These are phyloP conservation scores for Hemibates koningsi DNA, from an alignment of 2,113 vertebrate species.

Conservation along the genomic window DNA sequence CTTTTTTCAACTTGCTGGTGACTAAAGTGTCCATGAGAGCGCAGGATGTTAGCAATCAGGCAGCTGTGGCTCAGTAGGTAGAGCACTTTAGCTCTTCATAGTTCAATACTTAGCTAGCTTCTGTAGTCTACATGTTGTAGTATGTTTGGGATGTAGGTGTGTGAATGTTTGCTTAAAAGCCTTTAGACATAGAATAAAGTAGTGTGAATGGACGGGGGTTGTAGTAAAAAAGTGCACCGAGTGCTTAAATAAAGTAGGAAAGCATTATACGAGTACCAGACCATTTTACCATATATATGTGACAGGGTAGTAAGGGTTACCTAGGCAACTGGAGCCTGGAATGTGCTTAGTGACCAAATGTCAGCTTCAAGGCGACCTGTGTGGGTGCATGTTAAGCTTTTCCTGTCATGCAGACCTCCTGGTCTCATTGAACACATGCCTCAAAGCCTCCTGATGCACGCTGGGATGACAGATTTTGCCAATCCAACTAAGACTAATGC, in stretches of 20 bases:
- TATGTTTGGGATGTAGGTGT: neutral
- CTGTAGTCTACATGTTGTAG: neutral
- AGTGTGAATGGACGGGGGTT: neutral
- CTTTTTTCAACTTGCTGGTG: neutral
- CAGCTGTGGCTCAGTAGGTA: neutral
- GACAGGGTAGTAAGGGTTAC: neutral
- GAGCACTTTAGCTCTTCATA: neutral
- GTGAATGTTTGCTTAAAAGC: neutral
- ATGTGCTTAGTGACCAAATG: neutral
- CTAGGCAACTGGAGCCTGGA: neutral
- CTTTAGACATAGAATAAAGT: neutral
- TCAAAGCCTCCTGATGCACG: neutral
- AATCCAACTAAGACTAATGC: accelerated
- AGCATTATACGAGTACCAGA: neutral
- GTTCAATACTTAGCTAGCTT: neutral
- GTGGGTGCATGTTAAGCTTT: neutral
- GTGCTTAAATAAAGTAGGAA: neutral
- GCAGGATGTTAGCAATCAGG: neutral
- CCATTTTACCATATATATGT: neutral
- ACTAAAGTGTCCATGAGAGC: neutral
- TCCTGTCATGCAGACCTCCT: neutral
- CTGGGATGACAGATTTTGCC: neutral
- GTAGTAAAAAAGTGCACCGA: neutral
- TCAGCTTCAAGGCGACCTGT: neutral
- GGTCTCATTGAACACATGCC: neutral